Conservation (phyloP, 2,113 vertebrate genomes). For the Haemorhous mexicanus region DNA sequence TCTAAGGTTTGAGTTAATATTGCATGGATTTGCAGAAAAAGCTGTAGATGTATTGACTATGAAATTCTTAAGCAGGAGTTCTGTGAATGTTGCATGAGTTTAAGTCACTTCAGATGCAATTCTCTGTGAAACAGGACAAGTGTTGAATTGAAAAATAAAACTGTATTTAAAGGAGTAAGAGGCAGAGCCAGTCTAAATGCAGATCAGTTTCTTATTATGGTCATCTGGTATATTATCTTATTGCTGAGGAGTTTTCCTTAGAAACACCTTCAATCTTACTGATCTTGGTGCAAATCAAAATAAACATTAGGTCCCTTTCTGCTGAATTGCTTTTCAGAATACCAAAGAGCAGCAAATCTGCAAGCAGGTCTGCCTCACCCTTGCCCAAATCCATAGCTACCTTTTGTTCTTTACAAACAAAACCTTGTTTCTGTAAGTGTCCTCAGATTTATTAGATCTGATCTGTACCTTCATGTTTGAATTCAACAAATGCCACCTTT, state of each 20-base stretch:
- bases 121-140: not conserved
- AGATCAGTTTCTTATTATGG: not conserved
- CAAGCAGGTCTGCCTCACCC: not conserved
- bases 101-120: not conserved
- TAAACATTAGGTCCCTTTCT: not conserved
- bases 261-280: not conserved
- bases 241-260: not conserved
- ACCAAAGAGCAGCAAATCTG: not conserved
- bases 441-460: not conserved
- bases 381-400: not conserved
- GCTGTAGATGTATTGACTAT: not conserved
- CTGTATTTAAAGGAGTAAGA: not conserved
- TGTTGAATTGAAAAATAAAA: not conserved
- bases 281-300: conserved; percentile 11
- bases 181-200: not conserved
- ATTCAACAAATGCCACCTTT: not conserved
- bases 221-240: not conserved
- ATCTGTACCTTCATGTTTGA: not conserved
- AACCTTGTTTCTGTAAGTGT: not conserved
- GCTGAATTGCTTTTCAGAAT: not conserved
- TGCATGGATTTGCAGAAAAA: not conserved
- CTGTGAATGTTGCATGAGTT: not conserved
- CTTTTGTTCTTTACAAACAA: not conserved
- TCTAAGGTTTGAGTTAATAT: not conserved
- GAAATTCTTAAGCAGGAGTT: not conserved